These are phyloP conservation scores for Brachyhypopomus occidentalis DNA, from an alignment of 2,113 vertebrate species.

Conservation along the genomic window DNA sequence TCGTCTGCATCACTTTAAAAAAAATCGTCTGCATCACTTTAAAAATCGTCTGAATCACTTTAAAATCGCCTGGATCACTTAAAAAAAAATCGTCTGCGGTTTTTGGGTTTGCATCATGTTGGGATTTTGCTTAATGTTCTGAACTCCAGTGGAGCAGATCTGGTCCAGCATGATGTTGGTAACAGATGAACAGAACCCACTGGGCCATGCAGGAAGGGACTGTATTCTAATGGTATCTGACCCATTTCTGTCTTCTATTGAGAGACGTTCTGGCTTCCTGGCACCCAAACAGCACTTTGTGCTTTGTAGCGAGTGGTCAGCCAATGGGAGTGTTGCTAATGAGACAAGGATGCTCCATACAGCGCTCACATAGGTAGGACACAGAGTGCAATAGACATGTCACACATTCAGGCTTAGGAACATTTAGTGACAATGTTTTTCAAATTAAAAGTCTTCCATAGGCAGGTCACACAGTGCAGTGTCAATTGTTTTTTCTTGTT, in stretches of 20 bases:
- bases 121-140: conserved; percentile 11
- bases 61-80: not conserved
- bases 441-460: too few species aligned
- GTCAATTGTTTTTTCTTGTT: too few species aligned
- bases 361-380: too few species aligned
- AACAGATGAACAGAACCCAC: not conserved
- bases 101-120: too few species aligned
- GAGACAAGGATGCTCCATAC: too few species aligned
- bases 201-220: not conserved
- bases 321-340: not conserved
- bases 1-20: too few species aligned
- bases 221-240: not conserved
- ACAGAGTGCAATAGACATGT: too few species aligned
- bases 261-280: conserved; percentile 11
- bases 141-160: not conserved
- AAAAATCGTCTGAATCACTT: too few species aligned
- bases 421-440: too few species aligned
- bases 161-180: not conserved
- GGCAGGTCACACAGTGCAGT: too few species aligned
- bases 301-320: conserved; percentile 14
- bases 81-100: not conserved
- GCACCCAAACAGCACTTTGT: conserved; percentile 32
- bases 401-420: too few species aligned
- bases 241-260: not conserved
- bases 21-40: not conserved